Conservation (phyloP, 1,140 invertebrate genomes). For the Telenomus remus region DNA sequence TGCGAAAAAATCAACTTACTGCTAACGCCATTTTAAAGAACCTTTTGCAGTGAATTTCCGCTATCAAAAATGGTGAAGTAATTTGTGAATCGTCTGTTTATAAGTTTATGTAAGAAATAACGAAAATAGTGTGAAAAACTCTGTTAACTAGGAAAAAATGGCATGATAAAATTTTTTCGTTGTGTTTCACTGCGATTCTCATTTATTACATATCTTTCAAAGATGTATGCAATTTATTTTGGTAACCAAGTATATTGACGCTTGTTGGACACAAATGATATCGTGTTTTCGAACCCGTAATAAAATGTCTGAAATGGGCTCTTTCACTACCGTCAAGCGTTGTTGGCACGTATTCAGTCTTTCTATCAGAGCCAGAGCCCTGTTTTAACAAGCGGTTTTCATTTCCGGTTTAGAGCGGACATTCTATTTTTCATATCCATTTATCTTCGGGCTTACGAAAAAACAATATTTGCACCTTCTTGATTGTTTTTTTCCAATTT, state of each 20-base stretch:
- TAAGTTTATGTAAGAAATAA: too few relatives aligned
- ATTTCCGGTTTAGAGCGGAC: constrained; percentile 48
- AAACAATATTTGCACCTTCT: constrained; percentile 32
- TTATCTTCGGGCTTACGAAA: constrained; percentile 29
- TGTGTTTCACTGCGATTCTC: too few relatives aligned
- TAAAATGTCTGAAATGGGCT: constrained; percentile 50
- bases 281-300: constrained; percentile 44
- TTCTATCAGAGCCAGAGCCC: constrained; percentile 31
- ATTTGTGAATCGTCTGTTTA: too few relatives aligned
- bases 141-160: too few relatives aligned
- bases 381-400: constrained; percentile 56
- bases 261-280: constrained; percentile 19
- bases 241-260: constrained; percentile 30
- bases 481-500: constrained; percentile 36
- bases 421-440: constrained; percentile 50
- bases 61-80: too few relatives aligned
- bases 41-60: too few relatives aligned
- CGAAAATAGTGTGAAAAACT: too few relatives aligned
- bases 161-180: too few relatives aligned
- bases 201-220: too few relatives aligned
- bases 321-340: constrained; percentile 34
- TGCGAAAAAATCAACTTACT: too few relatives aligned
- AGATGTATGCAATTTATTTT: constrained; percentile 36
- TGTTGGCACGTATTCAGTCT: constrained; percentile 51
- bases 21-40: too few relatives aligned